These are phyloP conservation scores for Periplaneta americana DNA, from an alignment of 1,140 invertebrate species.

Conservation along the genomic window DNA sequence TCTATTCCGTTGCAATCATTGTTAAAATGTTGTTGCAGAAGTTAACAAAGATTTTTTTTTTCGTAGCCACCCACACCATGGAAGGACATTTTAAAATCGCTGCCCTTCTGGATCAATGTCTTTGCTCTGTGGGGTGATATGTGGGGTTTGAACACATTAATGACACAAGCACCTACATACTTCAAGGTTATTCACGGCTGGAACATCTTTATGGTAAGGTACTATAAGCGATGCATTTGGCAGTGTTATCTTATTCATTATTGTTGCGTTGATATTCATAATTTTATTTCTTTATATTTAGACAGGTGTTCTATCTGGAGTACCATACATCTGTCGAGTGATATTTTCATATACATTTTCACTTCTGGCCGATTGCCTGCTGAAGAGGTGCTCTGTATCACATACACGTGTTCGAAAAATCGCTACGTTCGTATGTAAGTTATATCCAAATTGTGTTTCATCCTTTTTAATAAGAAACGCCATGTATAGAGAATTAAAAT, in stretches of 20 bases:
- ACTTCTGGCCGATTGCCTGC: conserved; percentile 50
- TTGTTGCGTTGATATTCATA: neutral
- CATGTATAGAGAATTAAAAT: too few species aligned
- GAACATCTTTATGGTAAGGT: conserved; percentile 63
- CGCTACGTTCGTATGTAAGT: conserved; percentile 51
- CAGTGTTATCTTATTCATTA: neutral
- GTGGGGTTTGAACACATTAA: conserved; percentile 81
- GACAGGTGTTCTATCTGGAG: conserved; percentile 57
- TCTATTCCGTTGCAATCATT: too few species aligned
- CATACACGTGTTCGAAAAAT: conserved; percentile 57
- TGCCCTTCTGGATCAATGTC: conserved; percentile 71
- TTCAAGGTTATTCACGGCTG: conserved; percentile 79
- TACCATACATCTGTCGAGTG: conserved; percentile 59
- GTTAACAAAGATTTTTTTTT: too few species aligned
- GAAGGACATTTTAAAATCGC: conserved; percentile 62
- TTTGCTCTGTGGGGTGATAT: conserved; percentile 72
- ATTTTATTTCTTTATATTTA: conserved; percentile 27
- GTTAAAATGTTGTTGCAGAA: too few species aligned
- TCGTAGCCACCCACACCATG: conserved; percentile 61
- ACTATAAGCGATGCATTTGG: neutral
- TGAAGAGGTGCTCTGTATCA: conserved; percentile 48
- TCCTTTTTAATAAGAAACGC: too few species aligned
- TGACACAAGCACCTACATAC: conserved; percentile 81
- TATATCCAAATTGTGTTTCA: too few species aligned
- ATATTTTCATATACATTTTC: conserved; percentile 53